A percentile compares a stretch with the other conserved stretches of the same genome.
Conservation (phyloP, 2,888 invertebrate species). For the Mycalesis mineus region DNA sequence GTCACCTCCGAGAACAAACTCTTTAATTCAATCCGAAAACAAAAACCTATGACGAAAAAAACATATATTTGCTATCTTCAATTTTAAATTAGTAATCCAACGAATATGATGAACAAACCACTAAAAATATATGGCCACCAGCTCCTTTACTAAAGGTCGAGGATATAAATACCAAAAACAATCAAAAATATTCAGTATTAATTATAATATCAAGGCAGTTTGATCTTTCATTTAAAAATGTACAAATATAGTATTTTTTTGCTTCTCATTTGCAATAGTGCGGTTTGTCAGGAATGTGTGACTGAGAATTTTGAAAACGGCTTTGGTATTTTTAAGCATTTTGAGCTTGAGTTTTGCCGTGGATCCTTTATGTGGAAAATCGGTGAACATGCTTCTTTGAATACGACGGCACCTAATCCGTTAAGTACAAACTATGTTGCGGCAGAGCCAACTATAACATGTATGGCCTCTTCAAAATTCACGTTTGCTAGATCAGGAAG, state of each 20-base stretch:
- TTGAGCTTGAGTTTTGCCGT: neutral
- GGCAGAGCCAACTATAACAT: conserved; percentile 38
- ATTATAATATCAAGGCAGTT: neutral
- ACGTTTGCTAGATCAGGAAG: conserved; percentile 39
- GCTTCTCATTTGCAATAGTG: conserved; percentile 16
- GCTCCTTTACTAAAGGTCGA: neutral
- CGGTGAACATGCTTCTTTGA: conserved; percentile 36
- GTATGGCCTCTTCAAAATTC: conserved; percentile 42
- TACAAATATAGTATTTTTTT: conserved; percentile 13
- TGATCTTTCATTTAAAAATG: neutral
- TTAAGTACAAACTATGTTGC: conserved; percentile 38
- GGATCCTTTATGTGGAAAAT: conserved; percentile 35
- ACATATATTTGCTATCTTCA: no score
- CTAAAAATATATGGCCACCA: neutral
- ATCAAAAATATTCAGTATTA: conserved; percentile 27
- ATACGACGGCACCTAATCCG: conserved; percentile 34
- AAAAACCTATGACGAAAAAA: no score
- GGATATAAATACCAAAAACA: conserved; percentile 28
- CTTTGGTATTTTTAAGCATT: conserved; percentile 35
- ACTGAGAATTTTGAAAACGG: conserved; percentile 44
- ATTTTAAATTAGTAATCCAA: no score
- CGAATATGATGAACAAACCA: neutral
- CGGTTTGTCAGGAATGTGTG: conserved; percentile 35
- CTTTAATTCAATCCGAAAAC: no score
- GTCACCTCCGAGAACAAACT: no score